Evolutionary conservation across 1,140 invertebrate genomes (phyloP), one percentile per base, ranked within the genome.

Genomic region (Hyles vespertilio): DNA sequence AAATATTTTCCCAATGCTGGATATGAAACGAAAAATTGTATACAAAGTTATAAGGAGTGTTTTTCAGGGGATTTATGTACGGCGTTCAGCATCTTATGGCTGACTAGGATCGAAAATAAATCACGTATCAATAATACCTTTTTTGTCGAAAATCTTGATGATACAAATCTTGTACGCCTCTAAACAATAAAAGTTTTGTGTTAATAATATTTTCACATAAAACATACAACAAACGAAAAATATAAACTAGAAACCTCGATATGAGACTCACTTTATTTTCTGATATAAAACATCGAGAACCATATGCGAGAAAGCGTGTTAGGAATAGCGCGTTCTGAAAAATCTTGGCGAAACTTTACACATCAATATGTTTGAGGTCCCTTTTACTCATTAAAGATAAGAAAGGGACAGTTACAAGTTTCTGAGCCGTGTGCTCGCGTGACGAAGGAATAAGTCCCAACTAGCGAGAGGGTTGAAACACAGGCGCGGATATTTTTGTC

Each of bases 211-310:
- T 22, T 22, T 22, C 22, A 48, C 12, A 57, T 52, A 57, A 57
- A 58, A 48, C 22, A 22, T 22, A 22, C 22, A 22, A 22, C 22
- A 33, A 36, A 58, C n/a, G 51, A 52, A 58, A 59, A 63, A 32
- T 32, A 32, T 36, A 51, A 61, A 67, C 61, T 69, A 70, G 79
- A 76, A 72, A 72, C 53, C 67, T 69, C 36, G 49, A 64, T 54
- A 61, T 44, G 61, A 70, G 53, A 63, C 74, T 67, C 73, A 77
- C 69, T 85, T 83, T 80, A 85, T 80, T 81, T 72, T 63, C 75
- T 59, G 68, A 65, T 81, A 83, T 83, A 85, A 83, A 85, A 81
- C 70, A 79, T 72, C 69, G 67, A 74, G 72, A 77, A 84, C 73
- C 78, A 77, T 77, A 81, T 81, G 81, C 74, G 70, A 69, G 60